phyloP scores from a whole-genome alignment of 2,888 invertebrate genomes.

The Pseudococcus jackbeardsleyi region DNA sequence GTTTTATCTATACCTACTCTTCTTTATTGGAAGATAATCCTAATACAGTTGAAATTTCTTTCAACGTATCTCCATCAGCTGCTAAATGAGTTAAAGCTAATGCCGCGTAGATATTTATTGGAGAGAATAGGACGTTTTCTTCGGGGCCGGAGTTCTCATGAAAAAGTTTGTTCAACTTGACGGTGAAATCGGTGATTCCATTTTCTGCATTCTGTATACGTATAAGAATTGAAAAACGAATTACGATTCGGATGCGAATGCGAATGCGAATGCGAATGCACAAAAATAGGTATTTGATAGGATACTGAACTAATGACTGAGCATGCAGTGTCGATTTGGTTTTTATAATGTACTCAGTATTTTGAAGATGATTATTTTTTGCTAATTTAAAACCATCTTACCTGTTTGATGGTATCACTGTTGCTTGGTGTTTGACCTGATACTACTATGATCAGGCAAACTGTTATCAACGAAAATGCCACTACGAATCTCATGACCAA shows the following conservation, averaged over 20 bases:
- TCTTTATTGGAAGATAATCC: constrained; percentile 2
- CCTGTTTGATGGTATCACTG: constrained; percentile 6
- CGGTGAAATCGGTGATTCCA: constrained; percentile 7
- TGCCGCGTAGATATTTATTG: constrained; percentile 34
- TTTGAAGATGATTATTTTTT: no score
- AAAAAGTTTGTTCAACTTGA: constrained; percentile 17
- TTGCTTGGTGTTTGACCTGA: background rate
- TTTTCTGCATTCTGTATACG: background rate
- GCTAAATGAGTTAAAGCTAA: constrained; percentile 33
- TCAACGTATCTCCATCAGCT: background rate
- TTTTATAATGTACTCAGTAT: background rate
- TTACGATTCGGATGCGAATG: no score
- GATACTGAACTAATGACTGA: no score
- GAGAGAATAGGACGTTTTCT: constrained; percentile 49
- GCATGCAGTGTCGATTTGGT: no score
- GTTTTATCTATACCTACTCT: background rate
- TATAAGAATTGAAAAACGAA: no score
- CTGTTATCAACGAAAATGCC: background rate
- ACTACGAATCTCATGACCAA: background rate
- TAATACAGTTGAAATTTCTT: constrained; percentile 11
- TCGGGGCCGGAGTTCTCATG: background rate
- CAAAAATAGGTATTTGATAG: no score
- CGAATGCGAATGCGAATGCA: no score
- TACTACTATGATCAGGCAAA: background rate
- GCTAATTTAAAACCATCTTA: background rate